Conservation (phyloP, 2,888 invertebrate species). For the Bellardia bayeri region DNA sequence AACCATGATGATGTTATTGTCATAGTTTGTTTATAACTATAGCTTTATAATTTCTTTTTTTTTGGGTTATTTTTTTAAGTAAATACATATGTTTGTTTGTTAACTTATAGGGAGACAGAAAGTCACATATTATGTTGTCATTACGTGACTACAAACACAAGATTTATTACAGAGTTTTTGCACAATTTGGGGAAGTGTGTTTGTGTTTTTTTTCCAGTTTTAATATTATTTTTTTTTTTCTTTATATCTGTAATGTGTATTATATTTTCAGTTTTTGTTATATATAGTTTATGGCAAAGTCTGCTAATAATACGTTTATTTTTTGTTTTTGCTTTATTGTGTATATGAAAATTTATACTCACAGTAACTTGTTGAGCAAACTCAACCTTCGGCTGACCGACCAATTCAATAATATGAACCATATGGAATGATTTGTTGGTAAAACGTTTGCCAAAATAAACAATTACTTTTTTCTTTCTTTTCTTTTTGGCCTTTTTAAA, state of each 20-base stretch:
- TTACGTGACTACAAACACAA: conserved; percentile 82
- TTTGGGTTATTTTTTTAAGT: background rate
- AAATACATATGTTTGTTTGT: background rate
- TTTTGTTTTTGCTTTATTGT: conserved; percentile 1
- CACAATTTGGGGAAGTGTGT: conserved; percentile 4
- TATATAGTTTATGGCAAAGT: background rate
- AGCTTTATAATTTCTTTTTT: background rate
- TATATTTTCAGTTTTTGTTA: conserved; percentile 12
- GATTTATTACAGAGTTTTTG: conserved; percentile 78
- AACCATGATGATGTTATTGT: background rate
- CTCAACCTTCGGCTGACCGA: conserved; percentile 91
- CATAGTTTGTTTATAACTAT: conserved; percentile 20
- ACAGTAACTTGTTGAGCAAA: conserved; percentile 91
- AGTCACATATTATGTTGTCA: conserved; percentile 81
- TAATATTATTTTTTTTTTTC: conserved; percentile 10
- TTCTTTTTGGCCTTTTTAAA: conserved; percentile 29
- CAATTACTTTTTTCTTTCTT: conserved; percentile 58
- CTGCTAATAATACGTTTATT: conserved; percentile 36
- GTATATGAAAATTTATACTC: conserved; percentile 85
- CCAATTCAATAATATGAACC: conserved; percentile 92
- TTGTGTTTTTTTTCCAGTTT: conserved; percentile 6
- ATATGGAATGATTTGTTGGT: conserved; percentile 87
- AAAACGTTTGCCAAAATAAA: conserved; percentile 74
- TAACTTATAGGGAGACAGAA: conserved; percentile 59
- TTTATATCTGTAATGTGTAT: background rate